Evolutionary conservation across 53 echinoderm and acorn worm species (phyloP), one percentile per base, ranked within the genome.

Genomic region (Pentamera pediparva): DNA sequence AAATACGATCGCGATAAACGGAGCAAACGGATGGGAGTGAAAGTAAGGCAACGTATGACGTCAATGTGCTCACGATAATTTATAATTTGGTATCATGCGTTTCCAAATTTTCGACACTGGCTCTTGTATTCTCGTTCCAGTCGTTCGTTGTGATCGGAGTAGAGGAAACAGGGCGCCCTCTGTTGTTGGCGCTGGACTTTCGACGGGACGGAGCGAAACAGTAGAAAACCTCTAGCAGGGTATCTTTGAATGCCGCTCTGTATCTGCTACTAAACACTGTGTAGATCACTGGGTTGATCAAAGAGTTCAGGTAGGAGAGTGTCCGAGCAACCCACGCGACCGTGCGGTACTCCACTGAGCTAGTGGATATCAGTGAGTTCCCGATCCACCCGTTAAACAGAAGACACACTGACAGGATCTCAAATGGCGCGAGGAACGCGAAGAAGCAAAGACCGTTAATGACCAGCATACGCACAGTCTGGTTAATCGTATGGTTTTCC

Each of bases 261-360:
- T 89, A 89, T 20, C 82, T 69, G 18, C 77, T 78, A 53, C 89
- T 86, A 21, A 89, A 62, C 28, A 78, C 75, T 19, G 78, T 86
- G 70, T 86, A 89, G 21, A 89, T 82, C 36, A 89, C 51, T 22
- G 86, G 86, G 74, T 89, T 89, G 17, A 82, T 78, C 15, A 79
- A 76, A 28, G 82, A 73, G 62, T 89, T 89, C 17, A 89, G 30
- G 38, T 89, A 89, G 17, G 82, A 78, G 37, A 82, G 62, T 1
- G 82, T 72, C 9, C 86, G 86, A 2, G 83, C 86, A 20, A 86
- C 41, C 57, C 82, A 75, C 3, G 55, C 62, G n/a, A 84, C 27
- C 50, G 55, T 30, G 36, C 37, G 50, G 1, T 79, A 65, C 0
- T 52, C 39, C 31, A 72, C 27, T 17, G 36, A 53, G 17, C 26